phyloP scores from a whole-genome alignment of 1,140 invertebrate genomes.

The Hycleus phaleratus region DNA sequence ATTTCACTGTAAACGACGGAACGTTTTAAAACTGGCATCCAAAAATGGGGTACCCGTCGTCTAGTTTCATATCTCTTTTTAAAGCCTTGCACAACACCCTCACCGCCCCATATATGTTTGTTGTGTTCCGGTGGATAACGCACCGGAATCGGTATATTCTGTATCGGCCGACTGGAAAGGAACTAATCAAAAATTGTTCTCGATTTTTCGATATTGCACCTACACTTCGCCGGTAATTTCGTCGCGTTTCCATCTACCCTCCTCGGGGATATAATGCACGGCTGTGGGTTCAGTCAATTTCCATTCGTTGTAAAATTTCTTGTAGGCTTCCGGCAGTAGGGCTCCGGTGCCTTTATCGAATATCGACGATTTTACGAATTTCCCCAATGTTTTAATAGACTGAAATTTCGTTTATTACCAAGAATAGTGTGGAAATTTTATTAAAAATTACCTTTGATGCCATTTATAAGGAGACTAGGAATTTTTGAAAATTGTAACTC shows the following conservation, averaged over 20 bases:
- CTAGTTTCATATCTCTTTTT: conserved; percentile 54
- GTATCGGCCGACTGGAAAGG: conserved; percentile 51
- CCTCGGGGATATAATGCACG: conserved; percentile 77
- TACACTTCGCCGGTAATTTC: conserved; percentile 64
- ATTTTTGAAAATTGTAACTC: too few relatives aligned
- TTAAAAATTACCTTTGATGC: too few relatives aligned
- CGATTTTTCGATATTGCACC: conserved; percentile 15
- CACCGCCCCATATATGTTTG: conserved; percentile 91
- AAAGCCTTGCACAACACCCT: conserved; percentile 88
- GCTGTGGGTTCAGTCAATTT: conserved; percentile 62
- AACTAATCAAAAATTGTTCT: not conserved
- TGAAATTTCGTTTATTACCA: not conserved
- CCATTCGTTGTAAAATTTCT: conserved; percentile 83
- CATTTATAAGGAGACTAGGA: too few relatives aligned
- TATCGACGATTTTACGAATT: conserved; percentile 24
- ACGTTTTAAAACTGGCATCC: conserved; percentile 72
- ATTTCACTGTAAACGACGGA: conserved; percentile 91
- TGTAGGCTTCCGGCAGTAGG: conserved; percentile 74
- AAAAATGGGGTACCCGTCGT: conserved; percentile 69
- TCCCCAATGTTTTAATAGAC: conserved; percentile 28
- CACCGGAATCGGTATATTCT: conserved; percentile 73
- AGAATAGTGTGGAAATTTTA: not conserved
- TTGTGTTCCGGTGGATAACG: conserved; percentile 72
- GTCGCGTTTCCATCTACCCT: conserved; percentile 65
- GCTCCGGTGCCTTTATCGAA: conserved; percentile 46